Evolutionary conservation across 2,113 vertebrate species (phyloP).

Genomic region (Maccullochella peelii): DNA sequence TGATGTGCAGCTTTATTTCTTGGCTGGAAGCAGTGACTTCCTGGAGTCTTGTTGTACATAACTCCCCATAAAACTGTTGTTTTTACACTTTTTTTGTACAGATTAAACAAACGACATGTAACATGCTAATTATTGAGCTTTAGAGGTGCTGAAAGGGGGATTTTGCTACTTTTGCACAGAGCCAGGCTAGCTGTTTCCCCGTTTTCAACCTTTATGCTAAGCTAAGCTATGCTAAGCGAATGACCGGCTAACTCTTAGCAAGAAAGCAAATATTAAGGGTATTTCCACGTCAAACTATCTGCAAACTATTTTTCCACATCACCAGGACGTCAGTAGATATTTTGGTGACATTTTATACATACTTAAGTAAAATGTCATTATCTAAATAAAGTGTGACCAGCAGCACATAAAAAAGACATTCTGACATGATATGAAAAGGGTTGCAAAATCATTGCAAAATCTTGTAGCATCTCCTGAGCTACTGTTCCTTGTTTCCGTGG

Average conservation of each 20-base stretch:
- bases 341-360: neutral
- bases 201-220: neutral
- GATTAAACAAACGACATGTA: neutral
- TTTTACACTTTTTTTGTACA: neutral
- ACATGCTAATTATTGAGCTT: neutral
- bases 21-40: neutral
- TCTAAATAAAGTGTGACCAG: neutral
- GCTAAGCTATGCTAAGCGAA: neutral
- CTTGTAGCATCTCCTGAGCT: slow-evolving; percentile 1
- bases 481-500: slow-evolving; percentile 56
- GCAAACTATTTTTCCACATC: neutral
- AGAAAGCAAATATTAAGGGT: neutral
- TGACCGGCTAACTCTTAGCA: neutral
- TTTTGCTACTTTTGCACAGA: neutral
- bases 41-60: neutral
- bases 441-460: neutral
- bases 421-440: neutral
- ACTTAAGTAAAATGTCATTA: neutral
- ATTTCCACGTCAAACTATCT: neutral
- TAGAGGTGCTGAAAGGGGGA: neutral
- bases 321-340: neutral
- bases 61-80: neutral
- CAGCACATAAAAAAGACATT: neutral
- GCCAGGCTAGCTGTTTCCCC: neutral
- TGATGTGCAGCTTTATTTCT: neutral